Evolutionary conservation across 2,113 vertebrate genomes (phyloP).

Genomic region (Chlorodrepanis virens): DNA sequence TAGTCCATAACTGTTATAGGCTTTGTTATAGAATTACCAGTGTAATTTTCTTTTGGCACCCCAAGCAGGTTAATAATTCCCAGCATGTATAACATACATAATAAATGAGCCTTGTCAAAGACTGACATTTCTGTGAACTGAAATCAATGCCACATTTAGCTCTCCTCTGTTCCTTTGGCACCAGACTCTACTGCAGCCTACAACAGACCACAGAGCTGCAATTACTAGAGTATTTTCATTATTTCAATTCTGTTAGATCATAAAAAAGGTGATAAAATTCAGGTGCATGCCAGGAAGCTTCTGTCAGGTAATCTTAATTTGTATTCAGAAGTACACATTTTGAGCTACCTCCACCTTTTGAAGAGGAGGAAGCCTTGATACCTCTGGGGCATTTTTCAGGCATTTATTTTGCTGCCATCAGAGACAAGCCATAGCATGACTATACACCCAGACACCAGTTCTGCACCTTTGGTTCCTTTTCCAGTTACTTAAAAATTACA

Average conservation of each 20-base stretch:
- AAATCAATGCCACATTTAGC: not conserved
- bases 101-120: not conserved
- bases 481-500: not conserved
- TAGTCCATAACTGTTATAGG: not conserved
- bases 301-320: not conserved
- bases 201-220: not conserved
- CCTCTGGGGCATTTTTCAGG: not conserved
- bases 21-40: not conserved
- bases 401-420: not conserved
- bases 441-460: not conserved
- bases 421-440: not conserved
- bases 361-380: not conserved
- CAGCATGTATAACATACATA: not conserved
- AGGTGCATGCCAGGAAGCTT: not conserved
- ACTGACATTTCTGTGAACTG: not conserved
- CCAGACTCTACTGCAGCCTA: not conserved
- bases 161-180: not conserved
- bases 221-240: not conserved
- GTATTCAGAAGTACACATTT: not conserved
- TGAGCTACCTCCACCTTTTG: not conserved
- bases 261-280: not conserved
- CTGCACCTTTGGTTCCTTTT: not conserved
- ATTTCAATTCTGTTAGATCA: not conserved
- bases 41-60: not conserved
- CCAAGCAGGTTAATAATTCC: not conserved